Base-by-base conservation (phyloP, 2,888 invertebrate genomes). In the Conus canariensis region DNA sequence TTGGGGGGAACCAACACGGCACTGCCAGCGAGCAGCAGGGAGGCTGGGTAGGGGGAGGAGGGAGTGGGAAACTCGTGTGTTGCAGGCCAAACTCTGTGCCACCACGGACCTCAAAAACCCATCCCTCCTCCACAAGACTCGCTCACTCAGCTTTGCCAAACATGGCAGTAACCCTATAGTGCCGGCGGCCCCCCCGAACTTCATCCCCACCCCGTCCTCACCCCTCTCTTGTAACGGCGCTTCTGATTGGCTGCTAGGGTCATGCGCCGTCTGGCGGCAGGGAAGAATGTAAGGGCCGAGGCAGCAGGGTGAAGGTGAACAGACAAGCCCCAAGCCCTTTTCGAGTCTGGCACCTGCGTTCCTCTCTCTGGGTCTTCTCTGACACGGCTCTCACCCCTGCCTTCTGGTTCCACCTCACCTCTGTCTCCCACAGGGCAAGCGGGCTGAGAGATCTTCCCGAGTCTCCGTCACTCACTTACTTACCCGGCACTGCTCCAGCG, bases 141-240 rank as follows among this genome's bases (percentile, higher is more conserved):
- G 25, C 82, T 22, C 80, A 60, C 87, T 67, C 77, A 82, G 85
- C 85, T 91, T 94, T 93, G 93, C 95, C 95, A 95, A 95, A 95
- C 94, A 95, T 94, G 95, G 95, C 92, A 93, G 95, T 95, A 94
- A 94, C 92, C 93, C 93, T 94, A 94, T 94, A 94, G 91, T 92
- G 86, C 64, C 64, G 16, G 85, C 88, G 7, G 22, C 56, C 56
- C 91, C 92, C 92, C 85, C 45, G 45, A 25, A 80, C 77, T 30
- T 9, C 30, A 22, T 22, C 70, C 30, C 64, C 59, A n/a, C 93
- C 93, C 93, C 93, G 91, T 90, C 92, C 90, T 90, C 88, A 25
- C 60, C 89, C 91, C 89, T 59, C 77, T 83, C 58, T 64, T 74
- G 25, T 67, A 19, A 58, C 58, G 58, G 7, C 56, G 58, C 59